phyloP scores from a whole-genome alignment of 1,140 invertebrate species.

The Whitmania pigra region DNA sequence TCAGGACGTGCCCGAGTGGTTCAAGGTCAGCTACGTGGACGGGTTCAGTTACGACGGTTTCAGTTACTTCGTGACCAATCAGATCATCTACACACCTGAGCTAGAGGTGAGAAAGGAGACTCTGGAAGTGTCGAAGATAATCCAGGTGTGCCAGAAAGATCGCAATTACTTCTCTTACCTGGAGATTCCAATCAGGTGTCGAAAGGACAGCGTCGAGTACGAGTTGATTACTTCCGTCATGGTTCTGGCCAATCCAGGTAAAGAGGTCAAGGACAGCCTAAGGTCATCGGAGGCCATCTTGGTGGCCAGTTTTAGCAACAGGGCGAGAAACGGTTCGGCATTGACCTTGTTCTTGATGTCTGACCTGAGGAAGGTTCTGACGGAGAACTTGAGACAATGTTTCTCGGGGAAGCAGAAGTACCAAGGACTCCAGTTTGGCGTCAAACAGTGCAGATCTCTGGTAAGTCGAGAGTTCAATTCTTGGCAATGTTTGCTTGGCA shows the following conservation, averaged over 20 bases:
- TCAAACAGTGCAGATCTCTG: conserved; percentile 5
- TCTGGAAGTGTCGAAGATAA: conserved; percentile 74
- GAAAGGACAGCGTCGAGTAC: conserved; percentile 60
- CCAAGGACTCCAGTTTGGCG: neutral
- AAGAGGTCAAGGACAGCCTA: too few species aligned
- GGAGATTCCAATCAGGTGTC: conserved; percentile 90
- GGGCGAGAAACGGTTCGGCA: conserved; percentile 61
- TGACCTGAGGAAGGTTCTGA: conserved; percentile 80
- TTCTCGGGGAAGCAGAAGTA: conserved; percentile 50
- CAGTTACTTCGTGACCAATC: conserved; percentile 88
- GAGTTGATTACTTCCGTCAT: conserved; percentile 85
- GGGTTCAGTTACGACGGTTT: conserved; percentile 89
- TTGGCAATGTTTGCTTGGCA: neutral
- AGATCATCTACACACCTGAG: conserved; percentile 69
- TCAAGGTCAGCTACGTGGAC: conserved; percentile 75
- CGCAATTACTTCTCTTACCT: conserved; percentile 92
- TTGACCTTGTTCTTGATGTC: conserved; percentile 89
- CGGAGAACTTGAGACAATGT: conserved; percentile 90
- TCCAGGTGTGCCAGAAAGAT: conserved; percentile 89
- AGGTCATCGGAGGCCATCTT: too few species aligned
- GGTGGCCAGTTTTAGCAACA: conserved; percentile 42
- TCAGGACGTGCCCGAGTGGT: conserved; percentile 28
- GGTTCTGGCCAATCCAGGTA: conserved; percentile 48
- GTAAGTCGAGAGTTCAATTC: neutral
- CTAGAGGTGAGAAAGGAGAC: conserved; percentile 65